Percentiles rank a stretch among this genome's conserved stretches.
These are phyloP conservation scores for Megamerina dolium DNA, from an alignment of 2,888 invertebrate species.

Conservation along the genomic window DNA sequence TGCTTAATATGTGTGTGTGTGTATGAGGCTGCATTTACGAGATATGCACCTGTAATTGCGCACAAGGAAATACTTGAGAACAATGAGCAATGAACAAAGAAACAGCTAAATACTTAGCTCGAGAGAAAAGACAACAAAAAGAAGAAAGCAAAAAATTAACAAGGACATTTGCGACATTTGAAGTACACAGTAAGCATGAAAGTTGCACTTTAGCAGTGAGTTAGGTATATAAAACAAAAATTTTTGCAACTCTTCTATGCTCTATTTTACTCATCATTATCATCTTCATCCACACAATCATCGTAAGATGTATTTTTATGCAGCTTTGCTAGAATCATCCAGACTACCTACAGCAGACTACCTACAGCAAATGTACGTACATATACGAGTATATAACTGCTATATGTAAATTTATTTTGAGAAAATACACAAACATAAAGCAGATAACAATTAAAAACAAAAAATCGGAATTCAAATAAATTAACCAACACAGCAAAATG, in stretches of 20 bases:
- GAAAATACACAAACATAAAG: background rate
- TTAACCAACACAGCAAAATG: no score
- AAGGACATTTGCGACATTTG: slow-evolving; percentile 17
- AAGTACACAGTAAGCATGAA: slow-evolving; percentile 3
- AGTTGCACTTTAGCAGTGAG: background rate
- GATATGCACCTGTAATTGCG: slow-evolving; percentile 6
- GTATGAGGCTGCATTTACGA: background rate
- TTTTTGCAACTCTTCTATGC: background rate
- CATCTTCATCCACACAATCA: no score
- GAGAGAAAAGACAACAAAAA: background rate
- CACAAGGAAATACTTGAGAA: slow-evolving; percentile 1
- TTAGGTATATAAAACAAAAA: background rate
- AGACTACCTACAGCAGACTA: no score
- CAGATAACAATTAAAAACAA: background rate
- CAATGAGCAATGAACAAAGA: background rate
- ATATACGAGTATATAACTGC: background rate
- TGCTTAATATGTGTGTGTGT: background rate
- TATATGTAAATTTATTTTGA: background rate
- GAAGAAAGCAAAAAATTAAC: slow-evolving; percentile 4
- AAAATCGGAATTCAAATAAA: no score
- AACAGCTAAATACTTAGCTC: background rate
- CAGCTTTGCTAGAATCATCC: no score
- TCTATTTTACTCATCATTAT: no score
- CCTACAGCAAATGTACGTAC: background rate
- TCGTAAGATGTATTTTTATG: no score